These are phyloP conservation scores for Brevimyrus niger DNA, from an alignment of 2,113 vertebrate genomes.

Conservation along the genomic window DNA sequence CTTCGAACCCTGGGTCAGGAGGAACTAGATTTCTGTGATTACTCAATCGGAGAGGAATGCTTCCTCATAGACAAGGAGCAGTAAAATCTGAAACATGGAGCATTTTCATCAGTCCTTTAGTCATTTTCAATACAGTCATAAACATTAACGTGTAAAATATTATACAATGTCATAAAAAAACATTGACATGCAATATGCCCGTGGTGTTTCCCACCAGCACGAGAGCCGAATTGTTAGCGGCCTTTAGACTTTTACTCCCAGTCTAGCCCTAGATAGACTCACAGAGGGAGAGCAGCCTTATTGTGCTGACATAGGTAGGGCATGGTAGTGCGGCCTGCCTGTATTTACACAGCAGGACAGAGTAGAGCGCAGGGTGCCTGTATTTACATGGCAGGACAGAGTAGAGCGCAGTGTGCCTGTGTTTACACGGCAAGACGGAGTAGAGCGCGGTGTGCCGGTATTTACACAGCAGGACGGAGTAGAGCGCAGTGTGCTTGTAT, in stretches of 20 bases:
- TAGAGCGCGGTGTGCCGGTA: not conserved
- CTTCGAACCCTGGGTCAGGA: not conserved
- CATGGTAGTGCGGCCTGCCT: conserved; percentile 4
- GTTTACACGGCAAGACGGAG: not conserved
- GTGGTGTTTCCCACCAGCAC: conserved; percentile 5
- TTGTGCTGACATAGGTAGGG: conserved; percentile 44
- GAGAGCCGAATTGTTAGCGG: conserved; percentile 45
- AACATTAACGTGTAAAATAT: too few relatives aligned
- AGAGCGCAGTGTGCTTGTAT: not conserved
- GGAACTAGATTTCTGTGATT: not conserved
- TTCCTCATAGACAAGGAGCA: not conserved
- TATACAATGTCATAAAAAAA: too few relatives aligned
- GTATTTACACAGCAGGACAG: not conserved
- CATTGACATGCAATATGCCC: not conserved
- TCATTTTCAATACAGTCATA: not conserved
- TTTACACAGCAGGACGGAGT: not conserved
- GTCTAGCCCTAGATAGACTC: conserved; percentile 38
- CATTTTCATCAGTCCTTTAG: not conserved
- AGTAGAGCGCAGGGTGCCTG: not conserved
- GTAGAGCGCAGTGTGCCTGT: not conserved
- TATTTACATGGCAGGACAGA: not conserved
- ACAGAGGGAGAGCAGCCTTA: not conserved
- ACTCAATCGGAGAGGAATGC: not conserved
- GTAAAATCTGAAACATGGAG: not conserved
- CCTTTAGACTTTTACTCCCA: conserved; percentile 16